Conservation (phyloP, 2,888 invertebrate genomes). For the Xanthorhoe designata region DNA sequence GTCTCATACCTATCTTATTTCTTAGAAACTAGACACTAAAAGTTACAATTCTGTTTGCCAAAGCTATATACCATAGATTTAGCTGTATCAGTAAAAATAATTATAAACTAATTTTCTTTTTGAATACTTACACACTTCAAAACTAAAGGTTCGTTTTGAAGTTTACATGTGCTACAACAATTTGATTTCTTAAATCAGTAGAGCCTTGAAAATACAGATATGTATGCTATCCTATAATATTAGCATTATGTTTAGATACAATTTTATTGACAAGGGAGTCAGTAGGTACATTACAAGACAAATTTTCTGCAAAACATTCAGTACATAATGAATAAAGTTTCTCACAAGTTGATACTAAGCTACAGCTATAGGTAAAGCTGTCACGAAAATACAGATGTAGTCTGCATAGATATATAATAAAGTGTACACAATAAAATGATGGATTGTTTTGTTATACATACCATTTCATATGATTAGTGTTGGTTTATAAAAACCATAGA, state of each 20-base stretch:
- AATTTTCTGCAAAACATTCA: conserved; percentile 14
- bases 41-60: neutral
- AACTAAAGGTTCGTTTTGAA: conserved; percentile 8
- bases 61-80: conserved; percentile 6
- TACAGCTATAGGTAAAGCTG: neutral
- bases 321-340: neutral
- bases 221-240: conserved; percentile 14
- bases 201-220: conserved; percentile 26
- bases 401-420: neutral
- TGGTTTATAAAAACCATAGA: neutral
- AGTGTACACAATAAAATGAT: neutral
- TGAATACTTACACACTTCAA: conserved; percentile 12
- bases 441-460: neutral
- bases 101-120: conserved; percentile 6
- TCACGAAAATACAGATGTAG: neutral
- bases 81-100: conserved; percentile 14
- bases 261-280: conserved; percentile 10
- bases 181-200: conserved; percentile 17
- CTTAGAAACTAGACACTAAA: neutral
- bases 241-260: conserved; percentile 14
- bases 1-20: neutral
- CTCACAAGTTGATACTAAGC: conserved; percentile 19
- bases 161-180: conserved; percentile 33
- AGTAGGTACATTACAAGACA: conserved; percentile 18
- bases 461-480: neutral